Evolutionary conservation across 2,888 invertebrate species (phyloP).

Genomic region (Polyploca ridens): DNA sequence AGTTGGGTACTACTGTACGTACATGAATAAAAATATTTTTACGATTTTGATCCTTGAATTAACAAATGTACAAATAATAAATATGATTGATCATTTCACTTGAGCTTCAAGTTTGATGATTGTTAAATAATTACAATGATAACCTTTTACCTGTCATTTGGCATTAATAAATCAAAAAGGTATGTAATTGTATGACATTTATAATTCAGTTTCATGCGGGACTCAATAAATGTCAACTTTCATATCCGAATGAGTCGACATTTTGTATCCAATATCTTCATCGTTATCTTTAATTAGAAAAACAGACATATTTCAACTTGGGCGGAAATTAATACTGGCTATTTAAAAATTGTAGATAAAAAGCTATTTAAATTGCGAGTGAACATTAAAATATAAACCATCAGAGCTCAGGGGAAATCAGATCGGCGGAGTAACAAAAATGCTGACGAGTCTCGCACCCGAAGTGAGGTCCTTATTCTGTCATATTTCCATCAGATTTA

Average conservation of each 20-base stretch:
- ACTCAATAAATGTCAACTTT: background rate
- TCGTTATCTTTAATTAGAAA: constrained; percentile 4
- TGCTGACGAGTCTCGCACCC: constrained; percentile 42
- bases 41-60: too few relatives aligned
- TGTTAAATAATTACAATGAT: too few relatives aligned
- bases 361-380: constrained; percentile 51
- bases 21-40: too few relatives aligned
- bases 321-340: constrained; percentile 22
- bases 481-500: constrained; percentile 33
- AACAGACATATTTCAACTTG: background rate
- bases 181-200: too few relatives aligned
- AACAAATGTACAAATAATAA: too few relatives aligned
- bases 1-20: too few relatives aligned
- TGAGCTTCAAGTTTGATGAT: too few relatives aligned
- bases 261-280: background rate
- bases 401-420: constrained; percentile 62
- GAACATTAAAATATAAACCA: constrained; percentile 62
- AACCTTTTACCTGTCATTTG: too few relatives aligned
- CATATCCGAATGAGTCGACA: background rate
- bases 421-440: constrained; percentile 46
- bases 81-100: too few relatives aligned
- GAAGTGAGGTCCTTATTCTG: constrained; percentile 36
- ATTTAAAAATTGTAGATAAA: constrained; percentile 40
- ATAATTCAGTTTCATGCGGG: background rate
- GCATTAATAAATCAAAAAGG: too few relatives aligned